phyloP scores from a whole-genome alignment of 2,797 vertebrate genomes.

The Balearica regulorum region DNA sequence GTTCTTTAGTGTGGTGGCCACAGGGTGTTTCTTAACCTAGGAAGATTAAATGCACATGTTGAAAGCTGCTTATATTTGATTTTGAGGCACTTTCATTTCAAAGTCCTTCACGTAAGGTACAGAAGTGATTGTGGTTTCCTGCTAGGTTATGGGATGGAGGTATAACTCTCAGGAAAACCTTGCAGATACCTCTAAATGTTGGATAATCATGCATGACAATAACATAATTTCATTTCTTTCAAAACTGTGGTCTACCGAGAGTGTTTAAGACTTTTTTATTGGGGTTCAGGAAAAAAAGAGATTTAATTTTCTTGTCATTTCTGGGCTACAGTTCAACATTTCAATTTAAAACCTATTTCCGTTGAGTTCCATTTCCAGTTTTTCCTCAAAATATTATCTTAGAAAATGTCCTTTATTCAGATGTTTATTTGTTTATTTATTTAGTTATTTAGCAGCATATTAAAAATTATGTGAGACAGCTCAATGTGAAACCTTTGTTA shows the following conservation, averaged over 20 bases:
- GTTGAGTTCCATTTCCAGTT: slow-evolving; percentile 48
- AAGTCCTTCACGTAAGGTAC: slow-evolving; percentile 74
- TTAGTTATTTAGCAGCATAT: slow-evolving; percentile 48
- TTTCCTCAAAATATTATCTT: slow-evolving; percentile 57
- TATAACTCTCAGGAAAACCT: slow-evolving; percentile 38
- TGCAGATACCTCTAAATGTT: slow-evolving; percentile 55
- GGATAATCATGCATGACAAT: slow-evolving; percentile 64
- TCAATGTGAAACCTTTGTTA: slow-evolving; percentile 31
- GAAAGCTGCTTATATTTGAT: slow-evolving; percentile 75
- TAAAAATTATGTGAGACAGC: slow-evolving; percentile 26
- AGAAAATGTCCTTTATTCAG: slow-evolving; percentile 20
- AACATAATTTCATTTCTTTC: slow-evolving; percentile 60
- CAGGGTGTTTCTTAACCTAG: slow-evolving; percentile 82
- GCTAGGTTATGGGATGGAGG: slow-evolving; percentile 58
- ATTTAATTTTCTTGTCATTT: slow-evolving; percentile 64
- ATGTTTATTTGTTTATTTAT: not conserved
- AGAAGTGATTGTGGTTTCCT: slow-evolving; percentile 81
- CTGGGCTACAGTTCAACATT: slow-evolving; percentile 66
- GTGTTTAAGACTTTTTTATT: slow-evolving; percentile 57
- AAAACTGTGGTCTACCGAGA: slow-evolving; percentile 32
- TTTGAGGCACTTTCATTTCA: slow-evolving; percentile 71
- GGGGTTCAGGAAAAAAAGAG: slow-evolving; percentile 40
- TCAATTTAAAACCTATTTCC: slow-evolving; percentile 64
- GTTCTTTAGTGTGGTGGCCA: slow-evolving; percentile 85
- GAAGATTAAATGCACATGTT: slow-evolving; percentile 85